phyloP scores from a whole-genome alignment of 2,113 vertebrate genomes.

The Paralichthys olivaceus region DNA sequence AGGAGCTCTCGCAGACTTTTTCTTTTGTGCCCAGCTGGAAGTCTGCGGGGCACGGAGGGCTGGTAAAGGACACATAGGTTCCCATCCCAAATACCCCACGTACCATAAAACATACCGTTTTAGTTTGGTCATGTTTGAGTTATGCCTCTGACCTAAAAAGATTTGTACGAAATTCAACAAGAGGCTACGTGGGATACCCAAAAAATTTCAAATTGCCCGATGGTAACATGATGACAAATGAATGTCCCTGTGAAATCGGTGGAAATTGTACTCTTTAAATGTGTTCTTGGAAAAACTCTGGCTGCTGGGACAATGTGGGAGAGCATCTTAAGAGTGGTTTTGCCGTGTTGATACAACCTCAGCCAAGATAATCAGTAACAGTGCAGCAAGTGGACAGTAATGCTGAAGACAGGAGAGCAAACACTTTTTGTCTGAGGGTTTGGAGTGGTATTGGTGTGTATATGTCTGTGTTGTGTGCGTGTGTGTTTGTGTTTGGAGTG shows the following conservation, averaged over 20 bases:
- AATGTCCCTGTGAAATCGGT: conserved; percentile 33
- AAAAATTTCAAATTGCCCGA: neutral
- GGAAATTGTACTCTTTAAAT: conserved; percentile 32
- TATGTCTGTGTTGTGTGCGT: conserved; percentile 34
- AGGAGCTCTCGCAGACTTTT: conserved; percentile 47
- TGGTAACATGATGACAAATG: conserved; percentile 25
- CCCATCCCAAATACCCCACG: neutral
- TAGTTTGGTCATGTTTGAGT: neutral
- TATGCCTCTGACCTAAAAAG: neutral
- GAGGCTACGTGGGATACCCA: conserved; percentile 1
- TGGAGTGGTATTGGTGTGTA: conserved; percentile 56
- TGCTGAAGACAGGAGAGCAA: conserved; percentile 83
- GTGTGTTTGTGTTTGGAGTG: conserved; percentile 55
- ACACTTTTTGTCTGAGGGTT: conserved; percentile 75
- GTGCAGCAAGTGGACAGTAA: conserved; percentile 67
- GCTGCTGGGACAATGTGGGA: conserved; percentile 57
- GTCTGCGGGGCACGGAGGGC: conserved; percentile 6
- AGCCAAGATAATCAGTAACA: conserved; percentile 75
- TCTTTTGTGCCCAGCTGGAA: conserved; percentile 4
- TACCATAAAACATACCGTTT: neutral
- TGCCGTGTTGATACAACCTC: conserved; percentile 73
- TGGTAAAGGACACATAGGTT: neutral
- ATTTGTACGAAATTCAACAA: conserved; percentile 2
- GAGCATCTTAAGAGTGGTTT: conserved; percentile 59
- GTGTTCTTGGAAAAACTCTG: conserved; percentile 55